Evolutionary conservation across 92 coral and sea anemone genomes (phyloP).

Genomic region (Plumapathes pennacea): DNA sequence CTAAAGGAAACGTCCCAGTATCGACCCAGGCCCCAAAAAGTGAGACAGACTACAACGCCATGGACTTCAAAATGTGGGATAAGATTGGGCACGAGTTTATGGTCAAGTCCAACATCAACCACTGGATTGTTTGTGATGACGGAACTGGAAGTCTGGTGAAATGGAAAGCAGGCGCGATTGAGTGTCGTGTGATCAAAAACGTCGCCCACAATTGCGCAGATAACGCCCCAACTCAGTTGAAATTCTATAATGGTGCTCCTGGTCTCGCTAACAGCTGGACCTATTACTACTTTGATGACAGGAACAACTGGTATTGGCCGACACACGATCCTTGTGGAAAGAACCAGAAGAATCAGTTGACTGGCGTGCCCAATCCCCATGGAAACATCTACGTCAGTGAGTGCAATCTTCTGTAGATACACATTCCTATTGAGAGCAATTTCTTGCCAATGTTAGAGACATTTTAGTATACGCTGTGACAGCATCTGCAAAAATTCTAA

Average conservation of each 20-base stretch:
- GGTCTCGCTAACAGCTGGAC: too few species aligned
- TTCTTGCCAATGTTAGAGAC: too few species aligned
- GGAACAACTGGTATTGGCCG: constrained; percentile 61
- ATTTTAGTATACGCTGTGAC: too few species aligned
- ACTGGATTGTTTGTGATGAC: constrained; percentile 62
- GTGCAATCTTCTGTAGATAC: too few species aligned
- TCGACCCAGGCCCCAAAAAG: constrained; percentile 49
- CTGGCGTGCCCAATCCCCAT: constrained; percentile 40
- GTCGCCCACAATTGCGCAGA: constrained; percentile 9
- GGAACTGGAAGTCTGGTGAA: constrained; percentile 50
- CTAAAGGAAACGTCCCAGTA: constrained; percentile 17
- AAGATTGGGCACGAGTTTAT: constrained; percentile 56
- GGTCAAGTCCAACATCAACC: constrained; percentile 73
- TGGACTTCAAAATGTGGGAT: constrained; percentile 48
- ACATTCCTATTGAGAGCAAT: too few species aligned
- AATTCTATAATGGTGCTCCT: constrained; percentile 16
- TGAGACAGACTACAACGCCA: constrained; percentile 39
- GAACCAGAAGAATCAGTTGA: constrained; percentile 23
- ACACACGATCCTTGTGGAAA: constrained; percentile 71
- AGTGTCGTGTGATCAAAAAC: constrained; percentile 26
- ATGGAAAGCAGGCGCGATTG: constrained; percentile 34
- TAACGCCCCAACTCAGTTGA: constrained; percentile 23
- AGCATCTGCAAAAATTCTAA: too few species aligned
- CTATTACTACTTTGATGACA: constrained; percentile 60
- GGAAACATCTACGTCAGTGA: constrained; percentile 64